Evolutionary conservation across 2,797 vertebrate species (phyloP).

Genomic region (Thalassophryne amazonica): DNA sequence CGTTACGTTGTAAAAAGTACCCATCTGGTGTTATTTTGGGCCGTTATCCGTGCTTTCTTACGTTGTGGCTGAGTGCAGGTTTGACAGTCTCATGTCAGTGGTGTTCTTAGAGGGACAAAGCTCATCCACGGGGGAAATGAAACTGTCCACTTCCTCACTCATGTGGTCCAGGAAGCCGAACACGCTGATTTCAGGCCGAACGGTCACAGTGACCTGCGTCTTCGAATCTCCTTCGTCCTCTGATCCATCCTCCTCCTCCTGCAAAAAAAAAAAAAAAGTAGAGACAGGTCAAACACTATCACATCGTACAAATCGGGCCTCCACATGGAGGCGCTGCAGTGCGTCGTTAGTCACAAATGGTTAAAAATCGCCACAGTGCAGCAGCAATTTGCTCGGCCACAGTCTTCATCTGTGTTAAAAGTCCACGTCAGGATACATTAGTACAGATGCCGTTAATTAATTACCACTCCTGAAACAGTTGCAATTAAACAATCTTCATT

Average conservation of each 20-base stretch:
- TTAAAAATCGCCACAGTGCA: constrained; percentile 27
- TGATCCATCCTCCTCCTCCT: constrained; percentile 93
- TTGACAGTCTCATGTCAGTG: constrained; percentile 90
- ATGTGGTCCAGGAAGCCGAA: constrained; percentile 87
- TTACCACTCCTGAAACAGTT: not conserved
- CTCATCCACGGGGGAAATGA: constrained; percentile 94
- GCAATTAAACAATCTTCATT: not conserved
- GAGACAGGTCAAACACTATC: not conserved
- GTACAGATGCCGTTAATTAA: constrained; percentile 21
- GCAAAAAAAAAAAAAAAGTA: not conserved
- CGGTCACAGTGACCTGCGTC: constrained; percentile 78
- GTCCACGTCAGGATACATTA: not conserved
- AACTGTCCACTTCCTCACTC: constrained; percentile 90
- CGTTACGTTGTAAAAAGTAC: too few relatives aligned
- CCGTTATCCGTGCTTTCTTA: constrained; percentile 55
- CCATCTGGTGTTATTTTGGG: too few relatives aligned
- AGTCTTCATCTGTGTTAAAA: constrained; percentile 8
- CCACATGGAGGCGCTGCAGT: constrained; percentile 15
- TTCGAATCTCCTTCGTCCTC: constrained; percentile 86
- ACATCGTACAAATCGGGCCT: not conserved
- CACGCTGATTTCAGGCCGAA: constrained; percentile 82
- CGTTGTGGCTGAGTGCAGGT: constrained; percentile 93
- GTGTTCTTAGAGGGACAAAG: constrained; percentile 83
- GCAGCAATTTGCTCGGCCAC: not conserved
- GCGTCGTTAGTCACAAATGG: constrained; percentile 44